phyloP scores from a whole-genome alignment of 2,113 vertebrate genomes.

The Oxyura jamaicensis region DNA sequence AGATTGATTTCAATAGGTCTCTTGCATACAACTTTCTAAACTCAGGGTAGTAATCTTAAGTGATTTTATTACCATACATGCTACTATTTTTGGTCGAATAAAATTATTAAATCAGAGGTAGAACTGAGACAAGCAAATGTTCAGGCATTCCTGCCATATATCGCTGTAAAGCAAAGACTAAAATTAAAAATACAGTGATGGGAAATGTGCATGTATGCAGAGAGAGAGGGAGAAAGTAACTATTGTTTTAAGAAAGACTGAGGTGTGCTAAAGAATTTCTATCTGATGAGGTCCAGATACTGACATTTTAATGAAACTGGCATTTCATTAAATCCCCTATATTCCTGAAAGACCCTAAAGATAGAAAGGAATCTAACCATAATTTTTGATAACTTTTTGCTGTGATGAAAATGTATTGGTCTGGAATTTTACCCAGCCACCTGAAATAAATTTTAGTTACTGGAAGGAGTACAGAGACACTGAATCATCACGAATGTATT shows the following conservation, averaged over 20 bases:
- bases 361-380: neutral
- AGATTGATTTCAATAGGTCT: neutral
- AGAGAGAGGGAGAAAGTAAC: neutral
- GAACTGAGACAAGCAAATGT: neutral
- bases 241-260: neutral
- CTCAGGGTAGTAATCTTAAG: neutral
- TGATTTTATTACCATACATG: neutral
- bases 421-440: neutral
- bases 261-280: neutral
- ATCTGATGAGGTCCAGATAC: neutral
- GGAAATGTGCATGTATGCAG: fast-evolving
- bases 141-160: neutral
- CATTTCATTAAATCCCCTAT: neutral
- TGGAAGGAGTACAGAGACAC: neutral
- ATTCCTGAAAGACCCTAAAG: neutral
- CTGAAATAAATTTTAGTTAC: neutral
- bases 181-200: neutral
- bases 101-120: neutral
- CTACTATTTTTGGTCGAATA: neutral
- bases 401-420: neutral
- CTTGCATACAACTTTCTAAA: neutral
- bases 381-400: neutral
- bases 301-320: neutral
- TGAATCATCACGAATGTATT: neutral
- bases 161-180: neutral